phyloP scores from a whole-genome alignment of 2,113 vertebrate genomes.

The Piaya cayana region DNA sequence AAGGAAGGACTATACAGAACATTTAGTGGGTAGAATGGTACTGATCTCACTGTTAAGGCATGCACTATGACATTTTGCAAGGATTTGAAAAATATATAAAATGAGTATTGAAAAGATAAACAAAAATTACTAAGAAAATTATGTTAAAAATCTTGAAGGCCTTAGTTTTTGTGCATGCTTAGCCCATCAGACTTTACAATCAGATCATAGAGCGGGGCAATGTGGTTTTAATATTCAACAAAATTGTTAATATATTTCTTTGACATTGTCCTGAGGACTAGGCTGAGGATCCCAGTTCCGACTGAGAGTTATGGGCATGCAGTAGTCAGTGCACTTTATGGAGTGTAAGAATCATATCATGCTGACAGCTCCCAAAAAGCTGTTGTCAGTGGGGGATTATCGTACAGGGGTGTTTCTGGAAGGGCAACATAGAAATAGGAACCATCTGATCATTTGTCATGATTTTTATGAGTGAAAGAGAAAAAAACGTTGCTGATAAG shows the following conservation, averaged over 20 bases:
- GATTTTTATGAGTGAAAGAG: neutral
- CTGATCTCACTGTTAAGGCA: neutral
- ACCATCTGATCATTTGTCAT: neutral
- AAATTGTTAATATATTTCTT: conserved; percentile 3
- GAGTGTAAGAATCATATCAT: neutral
- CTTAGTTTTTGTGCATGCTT: neutral
- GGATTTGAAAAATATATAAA: neutral
- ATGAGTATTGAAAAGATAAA: neutral
- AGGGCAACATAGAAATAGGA: neutral
- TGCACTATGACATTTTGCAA: neutral
- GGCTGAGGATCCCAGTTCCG: neutral
- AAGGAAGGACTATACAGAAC: neutral
- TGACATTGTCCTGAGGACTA: neutral
- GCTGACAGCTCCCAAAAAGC: neutral
- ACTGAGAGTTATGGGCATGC: neutral
- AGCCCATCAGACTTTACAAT: neutral
- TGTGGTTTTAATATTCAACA: conserved; percentile 23
- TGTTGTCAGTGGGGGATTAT: neutral
- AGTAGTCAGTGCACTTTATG: neutral
- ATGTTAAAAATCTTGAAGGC: neutral
- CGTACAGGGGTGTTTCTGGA: neutral
- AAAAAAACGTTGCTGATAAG: neutral
- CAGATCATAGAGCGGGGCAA: neutral
- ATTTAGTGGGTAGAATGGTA: neutral
- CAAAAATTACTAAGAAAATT: neutral